A percentile compares a stretch with the other conserved stretches of the same genome.
These are phyloP conservation scores for Cremastobaeus sp. DNA, from an alignment of 2,888 invertebrate genomes.

Conservation along the genomic window DNA sequence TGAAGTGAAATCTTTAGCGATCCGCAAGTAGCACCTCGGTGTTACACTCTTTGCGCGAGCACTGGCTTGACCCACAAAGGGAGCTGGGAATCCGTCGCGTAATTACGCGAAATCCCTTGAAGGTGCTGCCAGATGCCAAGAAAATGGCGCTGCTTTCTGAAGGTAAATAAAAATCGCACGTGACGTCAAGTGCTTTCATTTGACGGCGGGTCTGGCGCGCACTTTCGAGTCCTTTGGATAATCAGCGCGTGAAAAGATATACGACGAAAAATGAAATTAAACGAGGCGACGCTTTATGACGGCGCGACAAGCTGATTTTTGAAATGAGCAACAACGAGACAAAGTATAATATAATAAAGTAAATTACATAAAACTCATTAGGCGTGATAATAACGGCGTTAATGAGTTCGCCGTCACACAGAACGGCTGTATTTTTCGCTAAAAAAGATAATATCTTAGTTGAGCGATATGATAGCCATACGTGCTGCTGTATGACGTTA, in stretches of 20 bases:
- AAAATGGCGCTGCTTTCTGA: conserved; percentile 35
- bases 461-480: conserved; percentile 30
- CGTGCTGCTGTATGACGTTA: too few relatives aligned
- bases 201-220: background rate
- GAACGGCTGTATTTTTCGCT: conserved; percentile 40
- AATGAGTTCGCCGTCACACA: conserved; percentile 46
- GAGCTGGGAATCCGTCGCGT: conserved; percentile 42
- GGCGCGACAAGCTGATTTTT: conserved; percentile 6
- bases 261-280: conserved; percentile 2
- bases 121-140: conserved; percentile 24
- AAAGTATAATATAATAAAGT: conserved; percentile 40
- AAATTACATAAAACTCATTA: conserved; percentile 53
- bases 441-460: conserved; percentile 52
- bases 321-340: conserved; percentile 24
- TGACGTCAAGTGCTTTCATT: conserved; percentile 21
- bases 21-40: conserved; percentile 33
- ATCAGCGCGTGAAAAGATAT: conserved; percentile 12
- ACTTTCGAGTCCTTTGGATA: conserved; percentile 13
- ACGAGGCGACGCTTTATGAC: conserved; percentile 4
- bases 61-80: conserved; percentile 26
- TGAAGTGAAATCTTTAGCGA: conserved; percentile 69
- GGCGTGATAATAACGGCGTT: conserved; percentile 37
- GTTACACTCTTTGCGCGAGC: conserved; percentile 34
- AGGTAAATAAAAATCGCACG: conserved; percentile 34
- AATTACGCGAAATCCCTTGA: conserved; percentile 54